Evolutionary conservation across 2,888 invertebrate genomes (phyloP).

Genomic region (Melinopterus prodromus): DNA sequence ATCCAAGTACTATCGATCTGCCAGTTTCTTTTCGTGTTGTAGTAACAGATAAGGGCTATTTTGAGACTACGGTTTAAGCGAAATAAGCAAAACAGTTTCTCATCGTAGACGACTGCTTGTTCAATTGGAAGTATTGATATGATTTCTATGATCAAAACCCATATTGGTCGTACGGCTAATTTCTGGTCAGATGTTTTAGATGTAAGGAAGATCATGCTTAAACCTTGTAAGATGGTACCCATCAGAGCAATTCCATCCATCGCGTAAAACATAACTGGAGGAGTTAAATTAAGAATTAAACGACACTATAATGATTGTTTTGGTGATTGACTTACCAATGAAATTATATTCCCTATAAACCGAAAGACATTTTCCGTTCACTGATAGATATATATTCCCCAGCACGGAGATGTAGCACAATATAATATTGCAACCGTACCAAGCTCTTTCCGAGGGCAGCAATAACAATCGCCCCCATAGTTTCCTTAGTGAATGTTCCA

Average conservation of each 20-base stretch:
- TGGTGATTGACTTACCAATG: conserved; percentile 8
- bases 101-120: conserved; percentile 28
- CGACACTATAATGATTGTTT: not conserved
- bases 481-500: not conserved
- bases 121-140: conserved; percentile 43
- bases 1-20: conserved; percentile 21
- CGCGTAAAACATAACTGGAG: conserved; percentile 32
- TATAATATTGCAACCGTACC: conserved; percentile 28
- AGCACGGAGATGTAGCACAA: conserved; percentile 29
- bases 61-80: conserved; percentile 30
- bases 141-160: conserved; percentile 34
- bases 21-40: conserved; percentile 26
- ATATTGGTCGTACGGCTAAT: conserved; percentile 22
- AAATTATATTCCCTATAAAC: conserved; percentile 19
- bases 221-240: conserved; percentile 27
- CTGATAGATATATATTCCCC: conserved; percentile 27
- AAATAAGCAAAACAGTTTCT: conserved; percentile 27
- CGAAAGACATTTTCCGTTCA: conserved; percentile 25
- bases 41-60: conserved; percentile 32
- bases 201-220: conserved; percentile 30
- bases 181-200: conserved; percentile 29
- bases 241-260: conserved; percentile 29
- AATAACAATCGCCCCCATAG: conserved; percentile 27
- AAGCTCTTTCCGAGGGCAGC: conserved; percentile 31
- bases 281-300: not conserved